These are phyloP conservation scores for Tadarida brasiliensis DNA, from an alignment of 2,797 vertebrate genomes.

Conservation along the genomic window DNA sequence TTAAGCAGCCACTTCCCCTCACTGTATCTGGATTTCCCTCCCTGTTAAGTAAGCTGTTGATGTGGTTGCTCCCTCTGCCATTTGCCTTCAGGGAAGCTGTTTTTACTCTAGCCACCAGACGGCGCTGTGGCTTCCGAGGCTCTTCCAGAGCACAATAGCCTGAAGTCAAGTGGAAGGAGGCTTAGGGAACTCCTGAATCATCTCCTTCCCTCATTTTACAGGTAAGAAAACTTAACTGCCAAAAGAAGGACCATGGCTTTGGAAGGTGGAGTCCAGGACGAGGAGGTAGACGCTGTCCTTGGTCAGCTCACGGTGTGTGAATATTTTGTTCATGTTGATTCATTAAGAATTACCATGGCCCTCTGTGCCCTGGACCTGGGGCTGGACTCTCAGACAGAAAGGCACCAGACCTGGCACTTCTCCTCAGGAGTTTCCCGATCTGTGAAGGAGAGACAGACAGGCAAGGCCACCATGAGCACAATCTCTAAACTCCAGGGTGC, in stretches of 20 bases:
- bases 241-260: slow-evolving; percentile 19
- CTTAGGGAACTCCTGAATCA: background rate
- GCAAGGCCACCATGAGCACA: background rate
- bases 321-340: background rate
- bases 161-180: background rate
- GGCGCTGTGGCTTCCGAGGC: background rate
- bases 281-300: background rate
- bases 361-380: background rate
- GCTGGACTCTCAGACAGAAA: background rate
- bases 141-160: background rate
- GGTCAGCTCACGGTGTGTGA: background rate
- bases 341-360: background rate
- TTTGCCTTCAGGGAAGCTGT: background rate
- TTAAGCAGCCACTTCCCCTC: background rate
- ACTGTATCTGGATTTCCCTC: background rate
- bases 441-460: background rate
- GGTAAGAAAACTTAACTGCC: background rate
- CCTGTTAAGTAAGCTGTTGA: background rate
- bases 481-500: background rate
- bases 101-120: slow-evolving; percentile 40
- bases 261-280: slow-evolving; percentile 10
- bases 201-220: slow-evolving; percentile 44
- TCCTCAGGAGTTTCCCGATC: background rate
- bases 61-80: too few species aligned
- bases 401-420: background rate